phyloP scores from a whole-genome alignment of 2,113 vertebrate genomes.

The Fregata magnificens region DNA sequence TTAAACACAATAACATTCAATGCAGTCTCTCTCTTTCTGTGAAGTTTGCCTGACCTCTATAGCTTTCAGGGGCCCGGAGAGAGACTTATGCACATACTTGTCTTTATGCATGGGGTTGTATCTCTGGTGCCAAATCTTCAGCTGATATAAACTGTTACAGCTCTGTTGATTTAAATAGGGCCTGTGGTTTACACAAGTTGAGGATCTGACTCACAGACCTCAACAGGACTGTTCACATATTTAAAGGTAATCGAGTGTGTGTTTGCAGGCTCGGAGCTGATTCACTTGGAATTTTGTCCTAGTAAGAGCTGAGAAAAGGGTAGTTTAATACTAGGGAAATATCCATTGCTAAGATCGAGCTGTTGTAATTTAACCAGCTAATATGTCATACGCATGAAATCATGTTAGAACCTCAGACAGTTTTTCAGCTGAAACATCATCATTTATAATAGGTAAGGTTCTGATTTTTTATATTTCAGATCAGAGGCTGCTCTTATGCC shows the following conservation, averaged over 20 bases:
- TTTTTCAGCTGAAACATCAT: background rate
- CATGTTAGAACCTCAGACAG: background rate
- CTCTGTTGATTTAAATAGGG: conserved; percentile 12
- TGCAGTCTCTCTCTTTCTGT: background rate
- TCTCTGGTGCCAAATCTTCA: background rate
- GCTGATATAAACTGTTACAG: conserved; percentile 4
- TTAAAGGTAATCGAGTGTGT: background rate
- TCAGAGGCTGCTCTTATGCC: background rate
- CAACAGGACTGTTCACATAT: background rate
- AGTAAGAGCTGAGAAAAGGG: background rate
- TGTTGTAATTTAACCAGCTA: background rate
- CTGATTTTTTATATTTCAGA: background rate
- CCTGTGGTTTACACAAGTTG: background rate
- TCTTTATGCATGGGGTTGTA: background rate
- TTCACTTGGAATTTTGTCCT: background rate
- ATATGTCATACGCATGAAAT: background rate
- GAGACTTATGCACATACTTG: background rate
- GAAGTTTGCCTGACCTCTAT: background rate
- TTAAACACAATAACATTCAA: background rate
- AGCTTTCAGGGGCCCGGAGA: background rate
- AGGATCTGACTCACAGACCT: background rate
- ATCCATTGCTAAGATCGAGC: background rate
- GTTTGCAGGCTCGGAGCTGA: background rate
- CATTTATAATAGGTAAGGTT: background rate
- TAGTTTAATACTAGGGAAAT: background rate